Base-by-base conservation (phyloP, 2,797 vertebrate genomes). In the Danio choprae region DNA sequence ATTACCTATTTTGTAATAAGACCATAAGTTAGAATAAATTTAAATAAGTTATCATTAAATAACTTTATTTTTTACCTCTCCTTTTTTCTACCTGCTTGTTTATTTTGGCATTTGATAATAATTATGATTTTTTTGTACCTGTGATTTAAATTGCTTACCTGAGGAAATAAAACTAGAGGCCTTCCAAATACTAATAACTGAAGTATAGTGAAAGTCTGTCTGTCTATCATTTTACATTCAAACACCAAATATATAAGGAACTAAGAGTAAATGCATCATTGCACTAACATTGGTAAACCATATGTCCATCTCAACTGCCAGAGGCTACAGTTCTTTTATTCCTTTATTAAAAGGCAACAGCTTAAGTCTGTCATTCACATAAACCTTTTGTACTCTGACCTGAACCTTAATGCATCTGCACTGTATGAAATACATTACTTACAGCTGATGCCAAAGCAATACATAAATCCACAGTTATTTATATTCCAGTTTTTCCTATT, bases 401-500 rank as follows among this genome's bases (percentile, higher is more conserved):
- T 53, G 56, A 13, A 79, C 44, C 22, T 56, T 43, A 50, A 62
- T 72, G 43, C 20, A 80, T 55, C 60, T 65, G n/a, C 20, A 74
- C 50, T 58, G 20, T 80, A 53, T 46, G 80, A 50, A 80, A 65
- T 36, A 51, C 59, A 62, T 56, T 50, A 48, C 70, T 53, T 73
- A 11, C 8, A 56, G 50, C 22, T 65, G 59, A 38, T 73, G 41
- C 15, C 60, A 74, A 40, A 53, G 40, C 18, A 11, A 44, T 44
- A 48, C 11, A 59, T 79, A 36, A 46, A 63, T 67, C 16, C 13
- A 18, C 44, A 13, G 58, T 16, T 20, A 48, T 67, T 38, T 11
- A 16, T 48, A 51, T n/a, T 51, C 48, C 8, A 15, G 22, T 38
- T 60, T 69, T 40, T 29, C 29, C 29, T n/a, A n/a, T n/a, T n/a